Evolutionary conservation across 2,888 invertebrate species (phyloP), one percentile per base, ranked within the genome.

Genomic region (Zygothrica quintamaculata): DNA sequence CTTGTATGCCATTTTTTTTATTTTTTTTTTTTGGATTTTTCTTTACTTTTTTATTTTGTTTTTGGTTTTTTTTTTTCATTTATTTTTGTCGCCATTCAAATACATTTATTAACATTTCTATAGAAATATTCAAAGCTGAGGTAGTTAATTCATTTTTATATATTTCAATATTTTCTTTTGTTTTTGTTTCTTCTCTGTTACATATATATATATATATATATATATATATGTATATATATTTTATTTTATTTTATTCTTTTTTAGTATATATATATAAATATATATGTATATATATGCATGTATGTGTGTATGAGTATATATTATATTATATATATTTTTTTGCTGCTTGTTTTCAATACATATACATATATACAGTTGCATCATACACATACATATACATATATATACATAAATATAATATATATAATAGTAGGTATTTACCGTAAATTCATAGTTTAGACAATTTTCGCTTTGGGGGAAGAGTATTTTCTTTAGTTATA

Each of bases 91-190:
- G 57, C 53, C 74, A 61, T 68, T 73, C 66, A 73, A 76, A 69
- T 72, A 85, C 82, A 72, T 87, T 82, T 65, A 78, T 74, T 82
- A 74, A 74, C 67, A 77, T 74, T 82, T 78, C 80, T 78, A 84
- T 86, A 78, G 85, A 88, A 88, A 88, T 88, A 84, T 87, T 79
- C 81, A 75, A 86, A 72, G 74, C 84, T 88, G 88, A 88, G 88
- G 88, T 88, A 88, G 88, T 88, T 86, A 55, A 84, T 87, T 77
- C 73, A 68, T 82, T 75, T 74, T 82, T 75, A n/a, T n/a, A 82
- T 60, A 67, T 46, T 72, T 47, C 73, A 62, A 65, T 74, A 67
- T 18, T 33, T 56, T 36, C 46, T 55, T 61, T 58, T 36, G 47
- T 48, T 33, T 36, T 18, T 33, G n/a, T n/a, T n/a, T n/a, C n/a